Evolutionary conservation across 2,797 vertebrate species (phyloP).

Genomic region (Alcedo quadribrachys): DNA sequence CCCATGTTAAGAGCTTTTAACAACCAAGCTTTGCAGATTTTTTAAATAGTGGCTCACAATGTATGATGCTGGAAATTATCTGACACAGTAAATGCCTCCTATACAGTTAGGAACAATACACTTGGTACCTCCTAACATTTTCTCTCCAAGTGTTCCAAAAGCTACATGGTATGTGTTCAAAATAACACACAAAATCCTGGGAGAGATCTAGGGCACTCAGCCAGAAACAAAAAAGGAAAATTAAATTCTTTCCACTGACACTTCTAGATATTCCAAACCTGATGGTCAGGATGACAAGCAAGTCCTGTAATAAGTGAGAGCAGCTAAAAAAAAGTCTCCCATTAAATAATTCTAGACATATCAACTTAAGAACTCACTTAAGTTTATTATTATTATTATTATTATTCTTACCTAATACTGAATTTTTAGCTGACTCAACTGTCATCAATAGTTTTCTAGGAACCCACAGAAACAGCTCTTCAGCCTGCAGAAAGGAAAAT

Average conservation of each 20-base stretch:
- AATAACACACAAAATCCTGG: neutral
- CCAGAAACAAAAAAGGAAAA: neutral
- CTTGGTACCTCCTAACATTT: neutral
- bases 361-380: neutral
- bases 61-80: neutral
- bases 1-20: neutral
- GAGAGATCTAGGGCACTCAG: neutral
- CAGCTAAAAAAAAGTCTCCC: neutral
- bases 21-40: neutral
- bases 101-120: neutral
- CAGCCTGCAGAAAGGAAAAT: conserved; percentile 81
- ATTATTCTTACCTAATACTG: conserved; percentile 87
- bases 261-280: neutral
- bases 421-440: conserved; percentile 95
- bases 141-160: neutral
- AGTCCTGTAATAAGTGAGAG: neutral
- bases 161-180: neutral
- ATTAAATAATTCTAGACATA: neutral
- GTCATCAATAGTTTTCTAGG: conserved; percentile 97
- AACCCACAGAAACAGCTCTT: conserved; percentile 97
- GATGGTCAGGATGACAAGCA: neutral
- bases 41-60: neutral
- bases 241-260: conserved; percentile 16
- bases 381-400: neutral
- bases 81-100: neutral